Conservation (phyloP, 2,888 invertebrate species). For the Mimachlamys varia region DNA sequence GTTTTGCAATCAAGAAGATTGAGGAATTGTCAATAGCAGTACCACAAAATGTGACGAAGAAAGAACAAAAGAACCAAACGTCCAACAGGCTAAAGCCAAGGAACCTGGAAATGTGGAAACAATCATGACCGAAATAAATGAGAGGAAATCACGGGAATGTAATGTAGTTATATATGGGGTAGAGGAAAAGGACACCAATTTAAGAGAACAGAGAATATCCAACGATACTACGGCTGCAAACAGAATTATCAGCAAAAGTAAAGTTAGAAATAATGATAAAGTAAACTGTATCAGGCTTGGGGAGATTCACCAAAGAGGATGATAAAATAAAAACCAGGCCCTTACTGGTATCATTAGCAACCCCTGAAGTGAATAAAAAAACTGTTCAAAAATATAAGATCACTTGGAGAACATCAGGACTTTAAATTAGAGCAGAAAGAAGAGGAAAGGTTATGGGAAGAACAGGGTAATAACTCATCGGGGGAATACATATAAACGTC, state of each 20-base stretch:
- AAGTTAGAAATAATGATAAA: neutral
- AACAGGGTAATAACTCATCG: neutral
- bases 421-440: slow-evolving; percentile 25
- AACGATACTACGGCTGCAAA: neutral
- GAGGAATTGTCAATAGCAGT: neutral
- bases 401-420: no score
- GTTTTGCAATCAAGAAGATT: neutral
- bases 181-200: slow-evolving; percentile 16
- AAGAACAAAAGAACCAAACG: neutral
- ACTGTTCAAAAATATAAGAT: slow-evolving; percentile 32
- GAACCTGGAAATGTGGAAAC: neutral
- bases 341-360: neutral
- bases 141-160: neutral
- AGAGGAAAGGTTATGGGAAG: slow-evolving; percentile 4
- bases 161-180: neutral
- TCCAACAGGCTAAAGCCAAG: neutral
- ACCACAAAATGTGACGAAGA: neutral
- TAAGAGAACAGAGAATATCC: neutral
- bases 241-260: neutral
- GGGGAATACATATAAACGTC: neutral
- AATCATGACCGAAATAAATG: neutral
- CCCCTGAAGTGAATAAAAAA: neutral
- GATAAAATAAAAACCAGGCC: no score
- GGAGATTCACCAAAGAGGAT: neutral
- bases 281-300: neutral